A percentile compares a stretch with the other conserved stretches of the same genome.
These are phyloP conservation scores for Helostoma temminkii DNA, from an alignment of 2,797 vertebrate species.

Conservation along the genomic window DNA sequence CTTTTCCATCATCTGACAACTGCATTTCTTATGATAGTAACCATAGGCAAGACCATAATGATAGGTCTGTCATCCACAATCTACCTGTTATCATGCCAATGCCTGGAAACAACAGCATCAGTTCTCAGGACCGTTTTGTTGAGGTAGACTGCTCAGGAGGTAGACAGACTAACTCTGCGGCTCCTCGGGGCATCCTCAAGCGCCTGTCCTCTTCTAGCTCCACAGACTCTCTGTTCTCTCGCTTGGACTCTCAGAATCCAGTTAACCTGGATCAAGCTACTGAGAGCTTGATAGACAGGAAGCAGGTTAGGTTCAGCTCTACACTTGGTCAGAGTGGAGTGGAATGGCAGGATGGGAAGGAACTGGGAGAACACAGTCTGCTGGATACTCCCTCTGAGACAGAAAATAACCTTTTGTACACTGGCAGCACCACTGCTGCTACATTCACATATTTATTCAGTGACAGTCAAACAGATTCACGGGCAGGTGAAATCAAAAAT, in stretches of 20 bases:
- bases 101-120: slow-evolving; percentile 76
- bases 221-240: slow-evolving; percentile 80
- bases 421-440: background rate
- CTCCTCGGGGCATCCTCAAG: slow-evolving; percentile 86
- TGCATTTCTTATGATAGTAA: slow-evolving; percentile 59
- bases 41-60: slow-evolving; percentile 57
- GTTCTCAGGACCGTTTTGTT: slow-evolving; percentile 62
- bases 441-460: slow-evolving; percentile 31
- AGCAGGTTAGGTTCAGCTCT: slow-evolving; percentile 89
- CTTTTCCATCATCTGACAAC: slow-evolving; percentile 70
- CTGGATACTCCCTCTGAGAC: slow-evolving; percentile 73
- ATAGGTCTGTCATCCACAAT: slow-evolving; percentile 29
- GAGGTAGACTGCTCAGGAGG: slow-evolving; percentile 42
- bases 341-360: slow-evolving; percentile 59
- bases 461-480: slow-evolving; percentile 30
- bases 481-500: slow-evolving; percentile 44
- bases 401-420: slow-evolving; percentile 24
- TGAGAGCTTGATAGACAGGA: slow-evolving; percentile 84
- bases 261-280: slow-evolving; percentile 47
- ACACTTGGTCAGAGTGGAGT: slow-evolving; percentile 47
- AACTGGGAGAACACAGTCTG: slow-evolving; percentile 80
- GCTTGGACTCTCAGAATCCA: slow-evolving; percentile 55
- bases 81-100: slow-evolving; percentile 67
- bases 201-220: slow-evolving; percentile 83
- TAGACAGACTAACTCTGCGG: slow-evolving; percentile 54